Base-by-base conservation (phyloP, 2,888 invertebrate genomes). In the Eupithecia exiguata region DNA sequence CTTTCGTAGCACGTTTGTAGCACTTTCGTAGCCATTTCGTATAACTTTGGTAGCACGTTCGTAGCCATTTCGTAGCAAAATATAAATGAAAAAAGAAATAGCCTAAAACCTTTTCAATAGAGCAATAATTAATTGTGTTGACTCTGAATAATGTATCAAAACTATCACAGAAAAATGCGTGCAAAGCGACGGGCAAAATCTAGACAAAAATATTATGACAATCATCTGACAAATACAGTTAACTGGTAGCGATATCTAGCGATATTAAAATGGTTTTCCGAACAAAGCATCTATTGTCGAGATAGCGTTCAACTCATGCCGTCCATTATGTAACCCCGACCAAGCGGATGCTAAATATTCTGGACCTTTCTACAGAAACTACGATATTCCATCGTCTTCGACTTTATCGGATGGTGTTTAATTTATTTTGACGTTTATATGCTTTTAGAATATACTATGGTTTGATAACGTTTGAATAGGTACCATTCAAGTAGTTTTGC, bases 301-400 rank as follows among this genome's bases (percentile, higher is more conserved):
- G 81, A 83, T 83, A 83, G 81, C 83, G 82, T 82, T 84, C 78
- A 89, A 89, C 87, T 89, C 88, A 86, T 81, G 85, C 88, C 88
- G 89, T 90, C 89, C 84, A 89, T 90, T 88, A 88, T 85, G 83
- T 83, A 84, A 75, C 80, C 86, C 77, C 78, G 82, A 82, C 86
- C 84, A 82, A 80, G 83, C 66, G 84, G 84, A 81, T 86, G 84
- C 83, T 86, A 87, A 87, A 88, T 86, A 86, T 83, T 82, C 79
- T 78, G 76, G 81, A 74, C 77, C 77, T 78, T 75, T 77, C 77
- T 70, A 74, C 72, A 53, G 75, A 75, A 77, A 77, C 77, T 78
- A 73, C 77, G 74, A 81, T 79, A 79, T 79, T 78, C 74, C 69
- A 78, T 74, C 78, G 77, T 80, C 78, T 77, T 74, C 70, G 73